A percentile compares a stretch with the other conserved stretches of the same genome.
Conservation (phyloP, 2,797 vertebrate genomes). For the Myotis pilosus region DNA sequence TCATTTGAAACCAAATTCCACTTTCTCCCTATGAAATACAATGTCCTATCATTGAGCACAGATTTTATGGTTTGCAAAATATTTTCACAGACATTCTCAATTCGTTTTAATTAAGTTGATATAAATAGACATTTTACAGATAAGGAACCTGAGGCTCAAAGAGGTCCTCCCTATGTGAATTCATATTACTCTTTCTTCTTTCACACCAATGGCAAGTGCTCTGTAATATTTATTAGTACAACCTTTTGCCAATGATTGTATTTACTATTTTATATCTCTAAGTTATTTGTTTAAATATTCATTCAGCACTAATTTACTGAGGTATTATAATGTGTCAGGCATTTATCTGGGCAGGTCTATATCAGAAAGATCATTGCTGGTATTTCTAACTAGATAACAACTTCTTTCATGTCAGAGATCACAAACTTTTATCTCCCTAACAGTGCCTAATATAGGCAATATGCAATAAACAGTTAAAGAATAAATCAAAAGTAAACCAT, state of each 20-base stretch:
- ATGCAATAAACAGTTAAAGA: background rate
- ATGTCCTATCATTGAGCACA: background rate
- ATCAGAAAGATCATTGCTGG: background rate
- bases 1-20: background rate
- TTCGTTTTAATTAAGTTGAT: background rate
- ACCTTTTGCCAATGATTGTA: background rate
- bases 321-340: background rate
- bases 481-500: background rate
- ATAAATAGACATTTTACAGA: background rate
- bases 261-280: background rate
- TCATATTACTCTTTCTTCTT: background rate
- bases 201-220: background rate
- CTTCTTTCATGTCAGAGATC: background rate
- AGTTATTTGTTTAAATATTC: background rate
- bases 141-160: background rate
- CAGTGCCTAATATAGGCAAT: background rate
- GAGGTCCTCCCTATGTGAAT: background rate
- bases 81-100: background rate
- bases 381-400: background rate
- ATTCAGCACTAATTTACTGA: background rate
- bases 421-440: background rate
- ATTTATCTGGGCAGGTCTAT: background rate
- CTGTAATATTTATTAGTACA: background rate
- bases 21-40: background rate
- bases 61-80: background rate